phyloP scores from a whole-genome alignment of 23 tunicate genomes.

The Diplosoma virens region DNA sequence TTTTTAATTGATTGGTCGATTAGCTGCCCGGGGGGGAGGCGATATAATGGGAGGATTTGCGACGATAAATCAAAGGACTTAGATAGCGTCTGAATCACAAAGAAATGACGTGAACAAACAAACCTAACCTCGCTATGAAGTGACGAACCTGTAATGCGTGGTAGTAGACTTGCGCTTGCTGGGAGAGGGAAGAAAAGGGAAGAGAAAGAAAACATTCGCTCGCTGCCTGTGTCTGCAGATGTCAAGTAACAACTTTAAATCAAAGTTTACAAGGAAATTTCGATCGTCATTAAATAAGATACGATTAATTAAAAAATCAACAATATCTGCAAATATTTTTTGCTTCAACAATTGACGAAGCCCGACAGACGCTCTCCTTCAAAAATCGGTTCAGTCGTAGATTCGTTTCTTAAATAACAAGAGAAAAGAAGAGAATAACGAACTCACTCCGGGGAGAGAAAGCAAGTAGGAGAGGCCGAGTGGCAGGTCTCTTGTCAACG shows the following conservation, averaged over 20 bases:
- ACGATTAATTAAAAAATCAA: no score
- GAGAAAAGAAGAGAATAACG: no score
- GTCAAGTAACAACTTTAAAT: neutral
- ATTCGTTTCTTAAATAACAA: no score
- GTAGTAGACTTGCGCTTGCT: conserved; percentile 43
- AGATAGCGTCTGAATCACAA: neutral
- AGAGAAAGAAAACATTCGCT: conserved; percentile 13
- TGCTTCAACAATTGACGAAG: no score
- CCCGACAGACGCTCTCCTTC: no score
- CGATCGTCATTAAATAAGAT: no score
- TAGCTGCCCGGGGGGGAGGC: neutral
- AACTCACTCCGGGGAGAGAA: conserved; percentile 23
- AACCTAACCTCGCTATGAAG: no score
- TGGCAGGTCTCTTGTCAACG: conserved; percentile 32
- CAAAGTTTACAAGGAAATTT: no score
- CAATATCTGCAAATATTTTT: no score
- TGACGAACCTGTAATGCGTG: conserved; percentile 5
- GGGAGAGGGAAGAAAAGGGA: conserved; percentile 39
- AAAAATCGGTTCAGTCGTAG: no score
- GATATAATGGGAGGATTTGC: neutral
- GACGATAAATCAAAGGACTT: neutral
- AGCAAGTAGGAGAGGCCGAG: conserved; percentile 36
- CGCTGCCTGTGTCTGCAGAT: neutral
- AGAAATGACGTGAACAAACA: no score
- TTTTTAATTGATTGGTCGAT: neutral